Evolutionary conservation across 1,140 invertebrate species (phyloP), one percentile per base, ranked within the genome.

Genomic region (Himalopsyche phryganea): DNA sequence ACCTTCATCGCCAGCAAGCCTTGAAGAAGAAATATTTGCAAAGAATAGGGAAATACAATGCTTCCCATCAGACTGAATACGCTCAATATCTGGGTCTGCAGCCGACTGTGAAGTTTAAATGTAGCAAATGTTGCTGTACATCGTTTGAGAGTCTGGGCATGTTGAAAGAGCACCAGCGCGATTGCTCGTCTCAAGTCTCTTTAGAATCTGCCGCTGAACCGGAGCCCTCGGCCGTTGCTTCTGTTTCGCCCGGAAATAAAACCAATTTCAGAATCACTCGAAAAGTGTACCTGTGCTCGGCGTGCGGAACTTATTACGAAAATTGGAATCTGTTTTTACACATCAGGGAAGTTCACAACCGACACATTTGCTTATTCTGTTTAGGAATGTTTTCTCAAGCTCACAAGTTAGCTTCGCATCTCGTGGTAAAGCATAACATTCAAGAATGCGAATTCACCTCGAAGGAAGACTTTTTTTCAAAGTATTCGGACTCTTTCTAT

Each of bases 311-410:
- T 1, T 90, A 90, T 63, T 90, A 89, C 74, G 87, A 90, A 72
- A 87, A 87, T 62, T 91, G 88, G 87, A 89, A 90, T 74, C 74
- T 91, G 20, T 91, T 90, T 69, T 69, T 88, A 9, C 89, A 92
- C 64, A 90, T 91, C 85, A 77, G 85, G 44, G 87, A 90, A 62
- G 79, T 85, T 14, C 89, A 92, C 68, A 83, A 85, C 58, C 80
- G 87, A 35, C 86, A 85, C 66, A 87, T 90, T 61, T 92, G 89
- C 68, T 70, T 91, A 9, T 89, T 86, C 71, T 91, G 89, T 66
- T 76, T 90, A 33, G 85, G 86, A 48, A 85, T 90, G 76, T 91
- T 89, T 74, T 83, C 84, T 18, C 83, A 83, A 61, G 84, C 87
- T n/a, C 87, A 91, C 58, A 85, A 87, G 66, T 69, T 92, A 15